A percentile compares a stretch with the other conserved stretches of the same genome.
These are phyloP conservation scores for Drosophila littoralis DNA, from an alignment of 1,140 invertebrate genomes.

Conservation along the genomic window DNA sequence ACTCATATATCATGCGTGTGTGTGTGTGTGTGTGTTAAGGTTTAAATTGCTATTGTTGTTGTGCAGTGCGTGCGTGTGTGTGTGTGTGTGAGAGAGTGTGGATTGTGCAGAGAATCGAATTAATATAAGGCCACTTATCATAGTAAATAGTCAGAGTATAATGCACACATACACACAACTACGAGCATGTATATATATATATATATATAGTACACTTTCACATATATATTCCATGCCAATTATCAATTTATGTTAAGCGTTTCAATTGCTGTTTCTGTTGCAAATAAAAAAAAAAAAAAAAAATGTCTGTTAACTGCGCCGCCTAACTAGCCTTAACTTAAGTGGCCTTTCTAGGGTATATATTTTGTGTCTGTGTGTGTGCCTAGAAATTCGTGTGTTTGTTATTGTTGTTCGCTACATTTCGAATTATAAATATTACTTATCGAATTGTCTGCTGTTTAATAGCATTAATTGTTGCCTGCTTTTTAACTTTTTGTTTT, in stretches of 20 bases:
- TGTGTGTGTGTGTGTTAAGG: slow-evolving; percentile 17
- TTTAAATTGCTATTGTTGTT: slow-evolving; percentile 34
- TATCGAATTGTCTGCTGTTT: slow-evolving; percentile 17
- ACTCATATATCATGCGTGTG: slow-evolving; percentile 29
- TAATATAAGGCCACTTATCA: slow-evolving; percentile 82
- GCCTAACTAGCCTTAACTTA: slow-evolving; percentile 62
- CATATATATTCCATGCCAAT: slow-evolving; percentile 27
- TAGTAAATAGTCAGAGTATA: slow-evolving; percentile 62
- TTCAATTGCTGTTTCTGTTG: neutral
- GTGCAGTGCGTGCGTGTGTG: slow-evolving; percentile 33
- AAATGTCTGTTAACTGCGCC: slow-evolving; percentile 31
- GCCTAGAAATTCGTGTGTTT: slow-evolving; percentile 10
- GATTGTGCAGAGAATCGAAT: slow-evolving; percentile 69
- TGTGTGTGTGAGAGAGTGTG: slow-evolving; percentile 22
- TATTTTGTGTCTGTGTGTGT: slow-evolving; percentile 1
- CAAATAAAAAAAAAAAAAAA: slow-evolving; percentile 5
- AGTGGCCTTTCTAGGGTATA: slow-evolving; percentile 58
- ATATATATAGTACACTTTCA: slow-evolving; percentile 2
- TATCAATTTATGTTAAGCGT: slow-evolving; percentile 15
- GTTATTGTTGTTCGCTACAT: slow-evolving; percentile 18
- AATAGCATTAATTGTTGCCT: slow-evolving; percentile 15
- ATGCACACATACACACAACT: slow-evolving; percentile 51
- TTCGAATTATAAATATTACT: slow-evolving; percentile 41
- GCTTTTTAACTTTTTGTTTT: neutral
- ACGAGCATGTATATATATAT: slow-evolving; percentile 24